phyloP scores from a whole-genome alignment of 1,140 invertebrate species.

The Gryllus bimaculatus region DNA sequence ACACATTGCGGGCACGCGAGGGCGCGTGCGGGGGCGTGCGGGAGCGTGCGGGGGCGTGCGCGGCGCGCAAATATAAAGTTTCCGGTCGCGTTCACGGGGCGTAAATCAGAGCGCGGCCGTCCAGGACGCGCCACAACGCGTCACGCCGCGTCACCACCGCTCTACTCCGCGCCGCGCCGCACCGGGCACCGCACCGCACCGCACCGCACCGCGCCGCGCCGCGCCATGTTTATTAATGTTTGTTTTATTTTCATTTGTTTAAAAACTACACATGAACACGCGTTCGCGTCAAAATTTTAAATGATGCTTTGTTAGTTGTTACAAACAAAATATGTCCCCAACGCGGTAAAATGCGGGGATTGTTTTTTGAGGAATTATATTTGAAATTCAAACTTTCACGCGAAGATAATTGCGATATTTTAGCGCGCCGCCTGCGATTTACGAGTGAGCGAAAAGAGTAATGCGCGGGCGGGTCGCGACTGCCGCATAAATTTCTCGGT shows the following conservation, averaged over 20 bases:
- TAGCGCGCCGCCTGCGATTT: background rate
- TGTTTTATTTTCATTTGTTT: constrained; percentile 6
- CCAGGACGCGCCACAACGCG: background rate
- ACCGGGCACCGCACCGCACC: background rate
- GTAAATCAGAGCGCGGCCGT: background rate
- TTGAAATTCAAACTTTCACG: constrained; percentile 5
- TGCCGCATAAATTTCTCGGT: background rate
- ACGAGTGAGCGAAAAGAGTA: background rate
- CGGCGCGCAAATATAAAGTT: background rate
- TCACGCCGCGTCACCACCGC: background rate
- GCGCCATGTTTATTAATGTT: background rate
- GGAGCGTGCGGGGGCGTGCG: background rate
- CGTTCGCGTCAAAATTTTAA: background rate
- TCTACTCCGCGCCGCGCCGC: too few species aligned
- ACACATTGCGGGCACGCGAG: background rate
- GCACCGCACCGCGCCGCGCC: too few species aligned
- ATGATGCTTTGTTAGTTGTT: background rate
- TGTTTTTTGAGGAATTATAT: constrained; percentile 6
- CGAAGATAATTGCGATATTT: constrained; percentile 5
- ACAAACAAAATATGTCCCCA: background rate
- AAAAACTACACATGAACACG: background rate
- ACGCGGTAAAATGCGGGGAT: background rate
- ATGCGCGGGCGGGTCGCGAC: background rate
- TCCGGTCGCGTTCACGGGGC: background rate
- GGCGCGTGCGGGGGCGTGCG: too few species aligned